Percentiles rank a stretch among this genome's conserved stretches.
Conservation (phyloP, 1,140 invertebrate species). For the Bombus picipes region DNA sequence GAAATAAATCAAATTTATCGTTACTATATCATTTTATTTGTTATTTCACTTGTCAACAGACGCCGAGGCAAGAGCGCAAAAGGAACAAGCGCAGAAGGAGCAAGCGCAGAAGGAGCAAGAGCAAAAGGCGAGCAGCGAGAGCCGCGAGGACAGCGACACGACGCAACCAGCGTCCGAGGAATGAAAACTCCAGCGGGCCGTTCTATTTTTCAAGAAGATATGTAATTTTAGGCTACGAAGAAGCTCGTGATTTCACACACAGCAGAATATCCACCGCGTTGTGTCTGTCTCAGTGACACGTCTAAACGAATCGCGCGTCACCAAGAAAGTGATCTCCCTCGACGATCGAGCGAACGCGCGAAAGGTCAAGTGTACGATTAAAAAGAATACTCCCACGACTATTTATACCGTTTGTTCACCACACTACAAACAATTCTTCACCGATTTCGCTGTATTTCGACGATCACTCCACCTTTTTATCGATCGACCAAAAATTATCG, state of each 20-base stretch:
- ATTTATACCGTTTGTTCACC: constrained; percentile 29
- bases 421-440: background rate
- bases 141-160: constrained; percentile 50
- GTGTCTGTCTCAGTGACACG: background rate
- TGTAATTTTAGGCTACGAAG: constrained; percentile 61
- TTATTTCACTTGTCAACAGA: constrained; percentile 53
- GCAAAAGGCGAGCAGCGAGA: constrained; percentile 55
- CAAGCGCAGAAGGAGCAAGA: constrained; percentile 74
- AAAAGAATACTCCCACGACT: background rate
- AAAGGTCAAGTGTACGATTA: background rate
- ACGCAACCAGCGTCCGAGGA: constrained; percentile 53
- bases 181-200: constrained; percentile 58
- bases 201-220: constrained; percentile 53
- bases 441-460: background rate
- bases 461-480: background rate
- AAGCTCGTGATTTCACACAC: constrained; percentile 31
- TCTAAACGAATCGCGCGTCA: constrained; percentile 1
- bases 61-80: constrained; percentile 75
- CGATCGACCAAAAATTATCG: constrained; percentile 6
- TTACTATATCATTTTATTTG: background rate
- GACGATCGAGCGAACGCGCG: background rate
- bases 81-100: constrained; percentile 68
- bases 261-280: background rate
- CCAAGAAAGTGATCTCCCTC: background rate
- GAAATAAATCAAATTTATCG: no score